Base-by-base conservation (phyloP, 1,140 invertebrate genomes). In the Tetramorium parvispinum region DNA sequence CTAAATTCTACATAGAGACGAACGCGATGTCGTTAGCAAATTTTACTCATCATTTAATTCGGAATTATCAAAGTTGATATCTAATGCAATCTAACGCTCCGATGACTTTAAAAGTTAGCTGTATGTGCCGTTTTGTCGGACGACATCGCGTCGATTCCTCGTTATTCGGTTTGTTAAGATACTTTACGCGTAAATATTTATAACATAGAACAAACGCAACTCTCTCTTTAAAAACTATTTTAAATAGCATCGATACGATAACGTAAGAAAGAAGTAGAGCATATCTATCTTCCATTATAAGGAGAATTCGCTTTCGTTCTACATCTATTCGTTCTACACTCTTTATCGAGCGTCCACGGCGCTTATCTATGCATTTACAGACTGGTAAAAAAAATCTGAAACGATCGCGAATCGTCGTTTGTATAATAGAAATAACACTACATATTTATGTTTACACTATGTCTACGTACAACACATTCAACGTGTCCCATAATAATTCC, bases 401-500 rank as follows among this genome's bases (percentile, higher is more conserved):
- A 73, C 79, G 53, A 73, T 55, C 68, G 68, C 68, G 24, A 59
- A 59, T 49, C 43, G 79, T 83, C 68, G 68, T 83, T 83, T 83
- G 57, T 75, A 75, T 59, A 83, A 83, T 83, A 83, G 68, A 83
- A 59, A 61, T 83, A 83, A 83, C 68, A 70, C 49, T 81, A 81
- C 61, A 83, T 83, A 83, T 75, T 73, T 83, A 75, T 73, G 79
- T 83, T 83, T 83, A 83, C 79, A 59, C 79, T 83, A 75, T 75
- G 79, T 75, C 79, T 83, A 83, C 79, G 79, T 83, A 83, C 79
- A 75, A 83, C 79, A 73, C 79, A 75, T 83, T 59, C 79, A 73
- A 83, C 79, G 79, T 83, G 55, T 83, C 79, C 71, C 79, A 83
- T 83, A 83, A 83, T 83, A 83, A 83, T 70, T 83, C 68, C 79